Base-by-base conservation (phyloP, 2,888 invertebrate genomes). In the Girardia tigrina region DNA sequence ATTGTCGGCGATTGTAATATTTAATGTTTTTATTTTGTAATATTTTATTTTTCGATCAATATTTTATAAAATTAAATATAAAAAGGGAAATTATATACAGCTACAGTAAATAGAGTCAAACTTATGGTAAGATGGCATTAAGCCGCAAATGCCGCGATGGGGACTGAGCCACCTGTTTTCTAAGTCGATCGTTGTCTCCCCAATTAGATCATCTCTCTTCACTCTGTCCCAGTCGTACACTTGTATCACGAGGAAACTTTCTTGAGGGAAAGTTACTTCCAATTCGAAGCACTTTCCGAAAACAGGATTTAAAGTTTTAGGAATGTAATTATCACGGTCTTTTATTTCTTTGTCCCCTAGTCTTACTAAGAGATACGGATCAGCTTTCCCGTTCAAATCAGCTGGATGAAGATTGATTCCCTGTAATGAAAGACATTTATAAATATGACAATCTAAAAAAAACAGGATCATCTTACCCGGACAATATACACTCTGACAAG, bases 101-200 rank as follows among this genome's bases (percentile, higher is more conserved):
- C n/a, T n/a, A n/a, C n/a, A n/a, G n/a, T n/a, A n/a, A n/a, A n/a
- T n/a, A n/a, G n/a, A n/a, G n/a, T n/a, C n/a, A n/a, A 86, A 91
- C 91, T 89, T 88, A 84, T 93, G 92, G 83, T 91, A 93, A 86
- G 89, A 89, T 80, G 87, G 87, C 0, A 90, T 87, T 20, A 93
- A 83, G 0, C 92, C 93, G 82, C 91, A 92, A 0, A 90, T 91
- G 6, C 91, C 92, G 77, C 92, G 86, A 82, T 92, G 92, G 76
- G 90, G 88, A 81, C 91, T 91, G 82, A 92, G 92, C 84, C 91
- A 93, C 74, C 93, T 87, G 85, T 93, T 92, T 84, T 93, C 93
- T 74, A 93, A 86, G 85, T 93, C 92, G 78, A 93, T 90, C 83
- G 89, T 90, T 0, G 92, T 92, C 83, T 93, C 92, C 0, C 93